Evolutionary conservation across 2,888 invertebrate species (phyloP), one percentile per base, ranked within the genome.

Genomic region (Ophion ventricosus): DNA sequence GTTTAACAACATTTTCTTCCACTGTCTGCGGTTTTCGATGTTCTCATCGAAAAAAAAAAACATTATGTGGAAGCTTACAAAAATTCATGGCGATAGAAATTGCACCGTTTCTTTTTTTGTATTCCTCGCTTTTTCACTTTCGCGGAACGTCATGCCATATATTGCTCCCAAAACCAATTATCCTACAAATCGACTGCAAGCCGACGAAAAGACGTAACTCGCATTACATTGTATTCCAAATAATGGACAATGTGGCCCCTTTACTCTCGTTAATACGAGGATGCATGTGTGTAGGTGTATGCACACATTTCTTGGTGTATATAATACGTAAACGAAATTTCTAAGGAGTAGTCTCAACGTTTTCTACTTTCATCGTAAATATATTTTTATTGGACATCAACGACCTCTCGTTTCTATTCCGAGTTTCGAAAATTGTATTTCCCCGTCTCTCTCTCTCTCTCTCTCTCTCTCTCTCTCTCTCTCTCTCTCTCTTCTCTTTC

Each of bases 351-450:
- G 14, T 57, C 64, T 54, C 64, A 74, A 40, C 49, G 8, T 81
- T 81, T 70, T 78, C 54, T 59, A 67, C 66, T 75, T 59, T 79
- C 54, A 59, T 74, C 81, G 77, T 81, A 81, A 84, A 84, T 84
- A 84, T 20, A 79, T 43, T 66, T 78, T 84, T 84, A 75, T 75
- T 81, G 40, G 81, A 70, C 78, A 75, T 78, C 77, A 74, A 75
- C 75, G 73, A 74, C 40, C 49, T 78, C 73, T 67, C 67, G 80
- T 57, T 49, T 70, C 59, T 75, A 70, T 64, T 35, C 29, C 54
- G 81, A 83, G 72, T 57, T 74, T 83, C 69, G 35, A 77, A 69
- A 73, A 54, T 14, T 59, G 61, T 69, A 67, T 49, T 67, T 74
- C 26, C 54, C 59, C n/a, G 26, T 59, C 25, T 66, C 25, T 70